Percentiles rank a stretch among this genome's conserved stretches.
phyloP scores from a whole-genome alignment of 2,113 vertebrate genomes.

The Brachionichthys hirsutus region DNA sequence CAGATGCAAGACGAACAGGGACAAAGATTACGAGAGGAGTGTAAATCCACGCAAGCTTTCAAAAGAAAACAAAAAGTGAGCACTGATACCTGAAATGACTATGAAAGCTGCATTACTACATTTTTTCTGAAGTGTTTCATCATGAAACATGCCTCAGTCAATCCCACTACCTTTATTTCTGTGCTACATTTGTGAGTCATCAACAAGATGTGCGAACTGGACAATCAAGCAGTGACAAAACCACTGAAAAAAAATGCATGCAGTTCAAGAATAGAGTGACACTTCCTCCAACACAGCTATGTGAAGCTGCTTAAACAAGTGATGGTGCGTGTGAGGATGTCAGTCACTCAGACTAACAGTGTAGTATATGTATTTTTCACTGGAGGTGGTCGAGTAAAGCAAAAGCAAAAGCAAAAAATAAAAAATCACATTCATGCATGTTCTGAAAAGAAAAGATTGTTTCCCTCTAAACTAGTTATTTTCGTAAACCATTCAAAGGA shows the following conservation, averaged over 20 bases:
- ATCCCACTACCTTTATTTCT: conserved; percentile 43
- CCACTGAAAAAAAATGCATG: conserved; percentile 32
- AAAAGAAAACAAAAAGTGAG: conserved; percentile 14
- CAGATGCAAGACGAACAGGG: conserved; percentile 8
- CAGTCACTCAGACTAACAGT: conserved; percentile 49
- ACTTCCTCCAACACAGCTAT: conserved; percentile 34
- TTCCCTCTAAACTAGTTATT: conserved; percentile 2
- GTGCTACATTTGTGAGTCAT: conserved; percentile 28
- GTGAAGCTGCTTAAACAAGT: conserved; percentile 34
- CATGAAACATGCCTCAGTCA: conserved; percentile 24
- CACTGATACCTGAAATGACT: conserved; percentile 17
- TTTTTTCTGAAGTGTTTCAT: conserved; percentile 17
- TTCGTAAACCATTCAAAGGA: conserved; percentile 1
- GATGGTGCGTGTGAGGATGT: conserved; percentile 50
- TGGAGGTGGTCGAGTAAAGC: conserved; percentile 15
- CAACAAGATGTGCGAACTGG: conserved; percentile 47
- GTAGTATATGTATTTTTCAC: conserved; percentile 29
- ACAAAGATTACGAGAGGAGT: not conserved
- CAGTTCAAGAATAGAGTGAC: conserved; percentile 41
- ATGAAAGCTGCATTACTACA: conserved; percentile 11
- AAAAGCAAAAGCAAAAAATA: not conserved
- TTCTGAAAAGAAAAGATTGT: conserved; percentile 2
- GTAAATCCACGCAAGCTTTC: conserved; percentile 5
- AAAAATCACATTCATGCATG: too few relatives aligned
- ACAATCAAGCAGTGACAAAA: conserved; percentile 58